Evolutionary conservation across 2,113 vertebrate species (phyloP).

Genomic region (Cyanistes caeruleus): DNA sequence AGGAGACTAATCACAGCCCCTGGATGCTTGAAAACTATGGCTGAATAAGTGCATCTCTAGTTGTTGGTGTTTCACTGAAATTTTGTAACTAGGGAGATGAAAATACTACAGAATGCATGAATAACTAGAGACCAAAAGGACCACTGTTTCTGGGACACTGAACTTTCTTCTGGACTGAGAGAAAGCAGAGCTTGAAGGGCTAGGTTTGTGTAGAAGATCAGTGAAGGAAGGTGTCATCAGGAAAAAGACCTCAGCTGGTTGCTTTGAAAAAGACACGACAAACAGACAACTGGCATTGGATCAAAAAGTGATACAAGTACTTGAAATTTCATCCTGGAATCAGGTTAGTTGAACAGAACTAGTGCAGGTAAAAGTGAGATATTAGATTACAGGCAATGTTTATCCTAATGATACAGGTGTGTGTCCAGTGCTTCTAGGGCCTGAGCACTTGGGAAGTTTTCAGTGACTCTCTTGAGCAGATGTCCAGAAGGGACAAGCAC

Average conservation of each 20-base stretch:
- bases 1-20: not conserved
- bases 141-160: not conserved
- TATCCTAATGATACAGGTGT: not conserved
- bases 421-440: not conserved
- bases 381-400: not conserved
- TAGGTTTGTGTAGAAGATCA: not conserved
- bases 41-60: not conserved
- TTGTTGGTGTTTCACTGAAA: not conserved
- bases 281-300: not conserved
- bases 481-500: not conserved
- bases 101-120: not conserved
- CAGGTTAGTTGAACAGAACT: not conserved
- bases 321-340: not conserved
- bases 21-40: not conserved
- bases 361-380: not conserved
- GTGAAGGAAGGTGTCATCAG: not conserved
- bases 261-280: not conserved
- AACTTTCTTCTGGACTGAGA: not conserved
- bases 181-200: not conserved
- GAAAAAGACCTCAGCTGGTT: not conserved
- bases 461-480: not conserved
- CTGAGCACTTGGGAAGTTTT: not conserved
- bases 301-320: not conserved
- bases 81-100: not conserved
- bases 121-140: not conserved